A percentile compares a stretch with the other conserved stretches of the same genome.
Evolutionary conservation across 2,888 invertebrate species (phyloP).

Genomic region (Ormyrus labotus): DNA sequence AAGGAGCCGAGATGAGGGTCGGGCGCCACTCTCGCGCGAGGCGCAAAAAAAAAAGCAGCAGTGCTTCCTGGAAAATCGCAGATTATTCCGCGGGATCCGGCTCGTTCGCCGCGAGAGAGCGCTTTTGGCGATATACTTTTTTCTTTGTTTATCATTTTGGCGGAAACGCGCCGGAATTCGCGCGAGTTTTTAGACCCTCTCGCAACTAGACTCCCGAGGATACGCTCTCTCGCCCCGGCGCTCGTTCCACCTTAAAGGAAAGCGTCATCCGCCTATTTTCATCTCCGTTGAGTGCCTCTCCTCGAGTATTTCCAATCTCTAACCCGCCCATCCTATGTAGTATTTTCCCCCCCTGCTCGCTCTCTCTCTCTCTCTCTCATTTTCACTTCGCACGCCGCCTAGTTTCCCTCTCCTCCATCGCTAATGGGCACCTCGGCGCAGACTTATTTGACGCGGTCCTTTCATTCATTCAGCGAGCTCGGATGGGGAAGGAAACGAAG

Average conservation of each 20-base stretch:
- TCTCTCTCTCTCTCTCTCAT: not conserved
- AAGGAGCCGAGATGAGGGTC: not conserved
- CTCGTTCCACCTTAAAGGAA: conserved; percentile 25
- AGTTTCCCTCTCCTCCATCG: not conserved
- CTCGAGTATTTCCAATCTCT: conserved; percentile 33
- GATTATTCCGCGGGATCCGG: conserved; percentile 23
- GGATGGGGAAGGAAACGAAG: not conserved
- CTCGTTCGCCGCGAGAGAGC: too few relatives aligned
- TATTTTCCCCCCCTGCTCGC: not conserved
- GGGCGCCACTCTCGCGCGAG: too few relatives aligned
- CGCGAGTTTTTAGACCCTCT: not conserved
- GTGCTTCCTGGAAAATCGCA: conserved; percentile 10
- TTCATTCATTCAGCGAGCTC: conserved; percentile 6
- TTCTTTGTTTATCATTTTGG: conserved; percentile 37
- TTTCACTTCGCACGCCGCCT: not conserved
- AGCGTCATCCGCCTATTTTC: conserved; percentile 37
- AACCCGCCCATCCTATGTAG: conserved; percentile 24
- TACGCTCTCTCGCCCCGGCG: not conserved
- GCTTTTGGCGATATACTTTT: not conserved
- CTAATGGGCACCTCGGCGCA: conserved; percentile 31
- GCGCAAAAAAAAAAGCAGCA: too few relatives aligned
- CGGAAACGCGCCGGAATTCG: conserved; percentile 1
- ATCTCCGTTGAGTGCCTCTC: conserved; percentile 11
- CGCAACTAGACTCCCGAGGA: too few relatives aligned
- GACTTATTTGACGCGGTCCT: conserved; percentile 38